Percentiles rank a stretch among this genome's conserved stretches.
phyloP scores from a whole-genome alignment of 2,797 vertebrate genomes.

The Anabas testudineus region DNA sequence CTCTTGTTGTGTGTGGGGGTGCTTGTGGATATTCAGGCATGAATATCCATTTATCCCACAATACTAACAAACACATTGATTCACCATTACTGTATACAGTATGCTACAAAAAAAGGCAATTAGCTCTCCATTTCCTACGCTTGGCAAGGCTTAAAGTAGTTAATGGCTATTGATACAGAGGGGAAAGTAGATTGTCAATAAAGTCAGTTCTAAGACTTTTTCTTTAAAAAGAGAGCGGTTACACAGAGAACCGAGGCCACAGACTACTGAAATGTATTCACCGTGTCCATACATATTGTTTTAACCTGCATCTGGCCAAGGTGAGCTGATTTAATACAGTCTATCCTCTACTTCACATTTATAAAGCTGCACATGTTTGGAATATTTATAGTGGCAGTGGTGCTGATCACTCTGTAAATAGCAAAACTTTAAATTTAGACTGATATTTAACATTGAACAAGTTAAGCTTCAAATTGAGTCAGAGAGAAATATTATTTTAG shows the following conservation, averaged over 20 bases:
- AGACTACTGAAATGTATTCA: constrained; percentile 28
- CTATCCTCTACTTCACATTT: background rate
- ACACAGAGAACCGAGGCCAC: constrained; percentile 18
- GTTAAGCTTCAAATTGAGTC: constrained; percentile 23
- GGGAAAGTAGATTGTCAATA: constrained; percentile 70
- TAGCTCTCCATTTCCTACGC: constrained; percentile 63
- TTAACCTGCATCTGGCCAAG: constrained; percentile 17
- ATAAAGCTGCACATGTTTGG: background rate
- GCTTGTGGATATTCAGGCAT: constrained; percentile 46
- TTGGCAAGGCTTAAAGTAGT: constrained; percentile 69
- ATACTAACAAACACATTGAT: constrained; percentile 67
- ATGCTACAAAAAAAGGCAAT: constrained; percentile 53
- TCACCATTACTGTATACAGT: constrained; percentile 62
- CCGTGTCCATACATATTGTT: constrained; percentile 15
- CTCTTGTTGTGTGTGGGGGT: constrained; percentile 10
- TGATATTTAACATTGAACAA: constrained; percentile 20
- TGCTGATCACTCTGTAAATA: background rate
- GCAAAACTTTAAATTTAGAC: background rate
- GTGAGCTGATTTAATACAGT: constrained; percentile 12
- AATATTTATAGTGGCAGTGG: background rate
- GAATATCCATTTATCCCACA: constrained; percentile 56
- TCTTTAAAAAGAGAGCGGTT: constrained; percentile 45
- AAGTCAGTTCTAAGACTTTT: constrained; percentile 38
- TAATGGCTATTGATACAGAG: constrained; percentile 73
- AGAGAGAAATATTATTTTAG: constrained; percentile 19